Evolutionary conservation across 1,140 invertebrate species (phyloP).

Genomic region (Stenopsyche tienmushanensis): DNA sequence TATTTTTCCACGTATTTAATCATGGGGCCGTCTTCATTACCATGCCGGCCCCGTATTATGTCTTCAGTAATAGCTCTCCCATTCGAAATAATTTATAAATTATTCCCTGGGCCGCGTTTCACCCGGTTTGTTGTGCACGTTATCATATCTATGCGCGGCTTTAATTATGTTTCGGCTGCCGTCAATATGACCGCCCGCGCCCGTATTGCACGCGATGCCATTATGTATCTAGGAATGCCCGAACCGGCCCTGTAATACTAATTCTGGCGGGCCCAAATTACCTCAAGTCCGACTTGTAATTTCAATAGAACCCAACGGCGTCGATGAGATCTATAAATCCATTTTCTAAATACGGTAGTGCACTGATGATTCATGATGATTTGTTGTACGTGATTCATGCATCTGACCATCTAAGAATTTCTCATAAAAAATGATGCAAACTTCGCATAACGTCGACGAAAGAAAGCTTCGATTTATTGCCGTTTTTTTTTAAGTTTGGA

Average conservation of each 20-base stretch:
- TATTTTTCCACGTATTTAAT: background rate
- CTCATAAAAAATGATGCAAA: too few species aligned
- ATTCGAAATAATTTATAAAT: conserved; percentile 34
- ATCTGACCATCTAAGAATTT: too few species aligned
- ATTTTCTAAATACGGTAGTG: too few species aligned
- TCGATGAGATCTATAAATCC: too few species aligned
- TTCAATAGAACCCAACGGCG: too few species aligned
- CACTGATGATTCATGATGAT: too few species aligned
- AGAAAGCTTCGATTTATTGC: too few species aligned
- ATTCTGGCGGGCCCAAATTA: too few species aligned
- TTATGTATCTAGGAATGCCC: conserved; percentile 18
- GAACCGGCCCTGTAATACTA: conserved; percentile 17
- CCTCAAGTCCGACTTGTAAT: too few species aligned
- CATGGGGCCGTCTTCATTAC: conserved; percentile 1
- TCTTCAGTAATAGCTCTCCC: conserved; percentile 21
- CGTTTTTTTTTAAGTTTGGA: too few species aligned
- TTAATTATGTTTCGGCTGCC: conserved; percentile 38
- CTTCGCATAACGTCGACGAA: too few species aligned
- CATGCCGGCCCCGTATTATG: conserved; percentile 18
- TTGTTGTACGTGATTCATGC: too few species aligned
- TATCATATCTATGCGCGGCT: conserved; percentile 31
- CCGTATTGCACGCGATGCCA: conserved; percentile 27
- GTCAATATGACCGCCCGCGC: conserved; percentile 8
- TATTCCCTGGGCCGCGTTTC: conserved; percentile 18
- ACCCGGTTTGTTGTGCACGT: conserved; percentile 11